Percentiles rank a stretch among this genome's conserved stretches.
These are phyloP conservation scores for Holothuria leucospilota DNA, from an alignment of 53 echinoderm and acorn worm species.

Conservation along the genomic window DNA sequence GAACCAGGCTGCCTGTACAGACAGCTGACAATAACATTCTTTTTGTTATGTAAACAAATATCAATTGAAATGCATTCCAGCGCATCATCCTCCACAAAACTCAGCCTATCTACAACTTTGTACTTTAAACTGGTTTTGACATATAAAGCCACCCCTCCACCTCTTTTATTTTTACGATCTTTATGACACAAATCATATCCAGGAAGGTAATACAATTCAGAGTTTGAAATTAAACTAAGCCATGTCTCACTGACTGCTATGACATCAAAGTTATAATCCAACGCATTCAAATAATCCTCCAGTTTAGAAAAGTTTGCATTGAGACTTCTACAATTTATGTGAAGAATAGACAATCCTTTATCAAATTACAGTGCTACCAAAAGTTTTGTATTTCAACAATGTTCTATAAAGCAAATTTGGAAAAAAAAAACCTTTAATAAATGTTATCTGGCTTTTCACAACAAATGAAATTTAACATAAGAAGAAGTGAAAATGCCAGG, in stretches of 20 bases:
- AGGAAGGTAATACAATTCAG: background rate
- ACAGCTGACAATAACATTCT: no score
- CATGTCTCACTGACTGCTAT: slow-evolving; percentile 9
- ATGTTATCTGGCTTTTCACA: no score
- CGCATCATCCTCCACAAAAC: no score
- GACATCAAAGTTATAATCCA: background rate
- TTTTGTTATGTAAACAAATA: no score
- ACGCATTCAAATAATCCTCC: background rate
- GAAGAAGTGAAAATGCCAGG: no score
- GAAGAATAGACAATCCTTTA: background rate
- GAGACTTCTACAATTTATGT: slow-evolving; percentile 18
- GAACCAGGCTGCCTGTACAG: no score
- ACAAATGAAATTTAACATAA: no score
- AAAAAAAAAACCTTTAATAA: background rate
- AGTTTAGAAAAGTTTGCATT: background rate
- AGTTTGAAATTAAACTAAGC: background rate
- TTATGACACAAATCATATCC: slow-evolving; percentile 20
- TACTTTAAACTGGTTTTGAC: background rate
- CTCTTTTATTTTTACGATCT: slow-evolving; percentile 1
- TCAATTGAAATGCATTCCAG: no score
- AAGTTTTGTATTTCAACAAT: no score
- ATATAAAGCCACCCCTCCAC: slow-evolving; percentile 7
- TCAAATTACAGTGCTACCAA: background rate
- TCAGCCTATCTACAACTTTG: no score
- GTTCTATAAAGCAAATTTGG: no score